Percentiles rank a stretch among this genome's conserved stretches.
Conservation (phyloP, 2,888 invertebrate species). For the Drosophila siamana region DNA sequence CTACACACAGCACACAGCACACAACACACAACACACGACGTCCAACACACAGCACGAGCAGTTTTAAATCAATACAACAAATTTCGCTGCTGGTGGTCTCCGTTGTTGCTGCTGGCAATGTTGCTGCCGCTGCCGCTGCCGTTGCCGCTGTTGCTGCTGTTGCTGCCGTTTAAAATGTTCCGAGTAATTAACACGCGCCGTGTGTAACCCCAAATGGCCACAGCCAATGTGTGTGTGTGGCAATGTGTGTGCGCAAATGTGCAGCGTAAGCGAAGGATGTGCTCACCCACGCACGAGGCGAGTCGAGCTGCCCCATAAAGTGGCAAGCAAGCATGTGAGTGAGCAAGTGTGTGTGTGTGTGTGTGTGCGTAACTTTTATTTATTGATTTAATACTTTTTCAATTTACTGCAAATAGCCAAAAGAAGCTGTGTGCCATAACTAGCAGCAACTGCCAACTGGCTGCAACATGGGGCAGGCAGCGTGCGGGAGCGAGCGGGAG, state of each 20-base stretch:
- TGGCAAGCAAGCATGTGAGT: constrained; percentile 52
- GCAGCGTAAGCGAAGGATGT: constrained; percentile 66
- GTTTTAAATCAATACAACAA: constrained; percentile 77
- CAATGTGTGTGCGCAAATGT: constrained; percentile 55
- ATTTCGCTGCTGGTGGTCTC: constrained; percentile 67
- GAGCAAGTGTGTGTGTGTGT: neutral
- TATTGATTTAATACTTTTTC: constrained; percentile 79
- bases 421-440: constrained; percentile 67
- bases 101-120: constrained; percentile 11
- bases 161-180: constrained; percentile 75
- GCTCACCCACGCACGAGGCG: constrained; percentile 44
- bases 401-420: constrained; percentile 79
- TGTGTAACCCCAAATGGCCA: constrained; percentile 75
- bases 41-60: constrained; percentile 11
- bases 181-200: constrained; percentile 79
- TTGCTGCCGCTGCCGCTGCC: constrained; percentile 9
- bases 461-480: constrained; percentile 18
- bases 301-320: constrained; percentile 46
- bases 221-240: constrained; percentile 16
- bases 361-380: constrained; percentile 69
- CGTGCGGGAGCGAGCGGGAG: constrained; percentile 9
- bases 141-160: constrained; percentile 6
- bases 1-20: no score
- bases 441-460: constrained; percentile 44
- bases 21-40: no score